phyloP scores from a whole-genome alignment of 2,797 vertebrate species.

The Liparis tanakae region DNA sequence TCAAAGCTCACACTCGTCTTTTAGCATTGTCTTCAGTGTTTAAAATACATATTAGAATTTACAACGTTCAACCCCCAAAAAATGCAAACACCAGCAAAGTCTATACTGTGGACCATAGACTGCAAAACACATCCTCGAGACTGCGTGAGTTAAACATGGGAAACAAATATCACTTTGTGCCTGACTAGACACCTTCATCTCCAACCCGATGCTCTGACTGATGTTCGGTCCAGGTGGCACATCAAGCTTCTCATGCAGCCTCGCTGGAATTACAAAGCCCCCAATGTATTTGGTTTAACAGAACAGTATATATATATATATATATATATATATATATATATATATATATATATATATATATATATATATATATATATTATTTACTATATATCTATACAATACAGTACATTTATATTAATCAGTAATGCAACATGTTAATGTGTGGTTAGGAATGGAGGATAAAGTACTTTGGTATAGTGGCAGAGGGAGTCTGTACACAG shows the following conservation, averaged over 20 bases:
- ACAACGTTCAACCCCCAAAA: background rate
- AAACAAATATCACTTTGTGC: background rate
- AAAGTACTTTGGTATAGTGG: background rate
- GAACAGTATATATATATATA: background rate
- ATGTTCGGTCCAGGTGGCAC: slow-evolving; percentile 43
- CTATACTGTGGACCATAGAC: background rate
- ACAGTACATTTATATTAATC: background rate
- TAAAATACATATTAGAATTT: background rate
- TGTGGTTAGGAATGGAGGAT: background rate
- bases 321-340: background rate
- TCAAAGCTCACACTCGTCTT: background rate
- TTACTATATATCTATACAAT: too few species aligned
- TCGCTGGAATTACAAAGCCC: background rate
- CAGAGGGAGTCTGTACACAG: background rate
- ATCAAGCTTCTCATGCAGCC: slow-evolving; percentile 13
- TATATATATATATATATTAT: background rate
- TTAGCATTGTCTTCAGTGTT: background rate
- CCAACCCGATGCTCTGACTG: slow-evolving; percentile 9
- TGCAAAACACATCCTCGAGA: background rate
- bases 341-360: background rate
- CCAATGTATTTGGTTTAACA: background rate
- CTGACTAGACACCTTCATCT: background rate
- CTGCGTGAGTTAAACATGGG: too few species aligned
- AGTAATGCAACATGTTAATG: background rate
- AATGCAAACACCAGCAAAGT: background rate